phyloP scores from a whole-genome alignment of 2,797 vertebrate species.

The Enteromius viviparus region DNA sequence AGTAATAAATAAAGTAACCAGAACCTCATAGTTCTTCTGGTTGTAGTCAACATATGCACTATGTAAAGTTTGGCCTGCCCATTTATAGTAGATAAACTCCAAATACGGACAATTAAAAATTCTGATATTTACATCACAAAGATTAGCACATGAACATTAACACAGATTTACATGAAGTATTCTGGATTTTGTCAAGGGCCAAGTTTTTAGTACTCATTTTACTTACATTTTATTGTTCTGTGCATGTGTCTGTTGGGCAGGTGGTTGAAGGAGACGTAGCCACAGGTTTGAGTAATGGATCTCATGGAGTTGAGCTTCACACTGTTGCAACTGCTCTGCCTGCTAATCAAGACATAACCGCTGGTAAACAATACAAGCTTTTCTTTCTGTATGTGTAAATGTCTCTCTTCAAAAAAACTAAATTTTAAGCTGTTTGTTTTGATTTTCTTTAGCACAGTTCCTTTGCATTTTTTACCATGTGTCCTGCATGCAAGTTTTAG shows the following conservation, averaged over 20 bases:
- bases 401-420: neutral
- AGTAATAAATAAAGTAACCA: neutral
- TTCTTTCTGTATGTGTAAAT: neutral
- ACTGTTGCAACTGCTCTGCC: constrained; percentile 77
- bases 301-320: constrained; percentile 66
- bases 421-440: neutral
- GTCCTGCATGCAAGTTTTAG: neutral
- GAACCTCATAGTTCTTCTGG: neutral
- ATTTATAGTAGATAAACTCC: neutral
- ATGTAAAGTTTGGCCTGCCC: neutral
- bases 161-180: neutral
- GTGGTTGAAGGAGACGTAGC: constrained; percentile 76
- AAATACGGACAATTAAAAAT: neutral
- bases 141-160: neutral
- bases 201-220: neutral
- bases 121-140: neutral
- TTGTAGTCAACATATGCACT: neutral
- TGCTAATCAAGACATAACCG: constrained; percentile 82
- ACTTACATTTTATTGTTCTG: neutral
- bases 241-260: constrained; percentile 57
- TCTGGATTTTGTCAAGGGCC: neutral
- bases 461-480: neutral
- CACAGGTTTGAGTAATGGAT: constrained; percentile 74
- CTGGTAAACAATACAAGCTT: constrained; percentile 77
- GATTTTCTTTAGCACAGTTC: neutral